Evolutionary conservation across 1,140 invertebrate species (phyloP).

Genomic region (Aricia agestis): DNA sequence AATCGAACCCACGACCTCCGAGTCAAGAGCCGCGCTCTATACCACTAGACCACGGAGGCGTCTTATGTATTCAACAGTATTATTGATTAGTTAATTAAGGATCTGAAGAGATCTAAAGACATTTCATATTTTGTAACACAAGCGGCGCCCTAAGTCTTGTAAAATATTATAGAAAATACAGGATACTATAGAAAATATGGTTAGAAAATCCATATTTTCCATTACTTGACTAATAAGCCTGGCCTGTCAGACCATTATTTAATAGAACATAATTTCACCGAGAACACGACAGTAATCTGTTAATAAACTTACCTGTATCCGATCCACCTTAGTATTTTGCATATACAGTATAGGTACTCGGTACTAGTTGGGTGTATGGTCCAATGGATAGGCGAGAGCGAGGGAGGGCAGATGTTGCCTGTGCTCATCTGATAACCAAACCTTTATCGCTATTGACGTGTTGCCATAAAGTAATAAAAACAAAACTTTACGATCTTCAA

Average conservation of each 20-base stretch:
- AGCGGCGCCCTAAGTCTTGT: not conserved
- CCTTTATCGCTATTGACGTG: too few species aligned
- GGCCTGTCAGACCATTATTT: not conserved
- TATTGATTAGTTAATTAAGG: too few species aligned
- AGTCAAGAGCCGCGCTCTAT: too few species aligned
- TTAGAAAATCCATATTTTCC: not conserved
- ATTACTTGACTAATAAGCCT: not conserved
- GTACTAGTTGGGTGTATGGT: not conserved
- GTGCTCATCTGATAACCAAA: too few species aligned
- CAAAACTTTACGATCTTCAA: too few species aligned
- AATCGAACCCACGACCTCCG: too few species aligned
- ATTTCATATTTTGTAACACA: too few species aligned
- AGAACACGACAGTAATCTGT: constrained; percentile 4
- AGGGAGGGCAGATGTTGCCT: too few species aligned
- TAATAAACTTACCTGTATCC: constrained; percentile 6
- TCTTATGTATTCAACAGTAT: too few species aligned
- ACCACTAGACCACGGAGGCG: too few species aligned
- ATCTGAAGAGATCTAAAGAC: too few species aligned
- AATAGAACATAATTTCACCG: constrained; percentile 2
- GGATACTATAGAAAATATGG: not conserved
- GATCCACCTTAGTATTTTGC: not conserved
- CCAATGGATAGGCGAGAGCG: not conserved
- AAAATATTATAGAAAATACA: not conserved
- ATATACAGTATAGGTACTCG: constrained; percentile 1
- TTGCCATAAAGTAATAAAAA: too few species aligned